These are phyloP conservation scores for Pristionchus pacificus DNA, from an alignment of 1,140 invertebrate species.

Conservation along the genomic window DNA sequence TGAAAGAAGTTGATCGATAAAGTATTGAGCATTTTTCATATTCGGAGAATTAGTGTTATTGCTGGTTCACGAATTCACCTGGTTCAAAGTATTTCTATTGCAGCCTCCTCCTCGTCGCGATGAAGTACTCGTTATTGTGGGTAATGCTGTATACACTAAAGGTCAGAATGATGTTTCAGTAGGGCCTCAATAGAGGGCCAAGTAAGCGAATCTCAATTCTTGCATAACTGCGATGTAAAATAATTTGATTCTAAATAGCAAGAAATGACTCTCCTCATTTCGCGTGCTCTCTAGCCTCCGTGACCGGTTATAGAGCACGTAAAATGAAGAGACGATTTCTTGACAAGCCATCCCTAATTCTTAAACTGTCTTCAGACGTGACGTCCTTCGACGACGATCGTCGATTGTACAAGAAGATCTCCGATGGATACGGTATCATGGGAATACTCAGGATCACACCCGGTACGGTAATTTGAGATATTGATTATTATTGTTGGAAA, in stretches of 20 bases:
- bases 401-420: slow-evolving; percentile 44
- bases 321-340: no score
- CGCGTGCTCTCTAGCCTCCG: neutral
- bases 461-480: slow-evolving; percentile 21
- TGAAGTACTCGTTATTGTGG: neutral
- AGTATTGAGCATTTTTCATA: neutral
- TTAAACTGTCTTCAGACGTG: slow-evolving; percentile 40
- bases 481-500: slow-evolving; percentile 19
- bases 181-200: no score
- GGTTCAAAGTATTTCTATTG: neutral
- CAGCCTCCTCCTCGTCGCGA: neutral
- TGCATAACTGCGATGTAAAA: neutral
- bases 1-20: neutral
- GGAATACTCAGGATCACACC: slow-evolving; percentile 43
- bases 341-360: no score
- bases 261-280: no score
- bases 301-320: neutral
- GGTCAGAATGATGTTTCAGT: slow-evolving; percentile 3
- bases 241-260: no score
- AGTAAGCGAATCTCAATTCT: no score
- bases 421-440: slow-evolving; percentile 51
- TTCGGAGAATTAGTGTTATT: neutral
- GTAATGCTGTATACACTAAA: neutral
- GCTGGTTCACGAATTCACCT: neutral
- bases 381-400: slow-evolving; percentile 36